A percentile compares a stretch with the other conserved stretches of the same genome.
Evolutionary conservation across 1,140 invertebrate genomes (phyloP).

Genomic region (Bombus picipes): DNA sequence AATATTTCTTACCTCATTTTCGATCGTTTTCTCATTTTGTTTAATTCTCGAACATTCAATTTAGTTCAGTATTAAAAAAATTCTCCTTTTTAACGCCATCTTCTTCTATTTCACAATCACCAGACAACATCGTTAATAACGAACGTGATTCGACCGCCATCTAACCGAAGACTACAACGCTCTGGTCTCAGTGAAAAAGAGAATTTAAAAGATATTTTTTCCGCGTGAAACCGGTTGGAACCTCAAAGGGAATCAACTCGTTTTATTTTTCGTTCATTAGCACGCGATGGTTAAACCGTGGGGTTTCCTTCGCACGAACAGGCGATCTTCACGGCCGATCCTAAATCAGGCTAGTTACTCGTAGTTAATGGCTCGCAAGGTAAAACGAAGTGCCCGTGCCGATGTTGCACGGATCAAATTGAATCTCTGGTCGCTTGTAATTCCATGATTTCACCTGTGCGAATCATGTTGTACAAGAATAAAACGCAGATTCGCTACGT

Average conservation of each 20-base stretch:
- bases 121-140: background rate
- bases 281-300: conserved; percentile 29
- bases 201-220: conserved; percentile 42
- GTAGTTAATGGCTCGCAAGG: conserved; percentile 27
- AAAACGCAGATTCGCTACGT: background rate
- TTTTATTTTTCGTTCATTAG: conserved; percentile 47
- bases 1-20: background rate
- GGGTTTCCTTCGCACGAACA: conserved; percentile 7
- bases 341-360: conserved; percentile 42
- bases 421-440: background rate
- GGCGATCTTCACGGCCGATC: background rate
- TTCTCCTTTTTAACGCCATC: background rate
- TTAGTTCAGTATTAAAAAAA: background rate
- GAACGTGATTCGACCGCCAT: background rate
- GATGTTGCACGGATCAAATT: conserved; percentile 1
- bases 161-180: background rate
- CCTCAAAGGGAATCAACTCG: conserved; percentile 12
- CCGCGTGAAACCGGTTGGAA: conserved; percentile 46
- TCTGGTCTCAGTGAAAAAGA: background rate
- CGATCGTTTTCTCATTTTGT: background rate
- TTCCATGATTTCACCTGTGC: background rate
- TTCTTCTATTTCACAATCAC: background rate
- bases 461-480: conserved; percentile 3
- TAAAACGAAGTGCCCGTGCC: background rate
- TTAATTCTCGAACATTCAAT: background rate